Conservation (phyloP, 2,113 vertebrate species). For the Brachirus orientalis region DNA sequence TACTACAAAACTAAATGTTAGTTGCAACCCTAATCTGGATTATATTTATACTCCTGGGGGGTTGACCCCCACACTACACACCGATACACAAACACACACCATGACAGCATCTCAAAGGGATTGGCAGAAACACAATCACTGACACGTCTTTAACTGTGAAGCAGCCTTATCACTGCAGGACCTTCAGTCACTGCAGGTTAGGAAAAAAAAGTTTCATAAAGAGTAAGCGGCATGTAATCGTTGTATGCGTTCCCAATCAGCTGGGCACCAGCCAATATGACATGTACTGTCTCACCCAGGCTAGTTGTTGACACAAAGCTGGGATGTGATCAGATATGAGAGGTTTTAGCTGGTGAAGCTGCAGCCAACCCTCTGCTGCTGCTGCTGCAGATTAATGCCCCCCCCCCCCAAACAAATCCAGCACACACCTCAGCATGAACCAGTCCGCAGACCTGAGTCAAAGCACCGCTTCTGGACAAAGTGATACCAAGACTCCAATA, state of each 20-base stretch:
- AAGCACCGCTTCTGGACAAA: not conserved
- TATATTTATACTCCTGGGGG: too few relatives aligned
- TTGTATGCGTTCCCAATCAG: slow-evolving; percentile 56
- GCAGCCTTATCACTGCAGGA: slow-evolving; percentile 52
- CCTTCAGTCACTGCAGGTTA: slow-evolving; percentile 38
- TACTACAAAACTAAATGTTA: too few relatives aligned
- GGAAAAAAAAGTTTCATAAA: slow-evolving; percentile 23
- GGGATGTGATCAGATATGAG: slow-evolving; percentile 68
- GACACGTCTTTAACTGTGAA: slow-evolving; percentile 43
- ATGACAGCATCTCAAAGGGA: slow-evolving; percentile 40
- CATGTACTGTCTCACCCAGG: slow-evolving; percentile 60
- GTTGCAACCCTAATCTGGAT: too few relatives aligned
- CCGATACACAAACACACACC: slow-evolving; percentile 16
- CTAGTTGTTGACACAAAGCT: slow-evolving; percentile 49
- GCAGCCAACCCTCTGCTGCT: slow-evolving; percentile 57
- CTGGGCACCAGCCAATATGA: slow-evolving; percentile 53
- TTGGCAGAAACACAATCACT: slow-evolving; percentile 44
- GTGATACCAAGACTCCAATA: not conserved
- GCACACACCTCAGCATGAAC: slow-evolving; percentile 20
- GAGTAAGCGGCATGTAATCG: slow-evolving; percentile 73
- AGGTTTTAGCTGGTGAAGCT: slow-evolving; percentile 39
- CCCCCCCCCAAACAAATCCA: too few relatives aligned
- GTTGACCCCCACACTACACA: not conserved
- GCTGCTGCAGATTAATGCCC: slow-evolving; percentile 58
- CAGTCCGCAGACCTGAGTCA: not conserved